phyloP scores from a whole-genome alignment of 2,113 vertebrate genomes.

The Bolborhynchus lineola region DNA sequence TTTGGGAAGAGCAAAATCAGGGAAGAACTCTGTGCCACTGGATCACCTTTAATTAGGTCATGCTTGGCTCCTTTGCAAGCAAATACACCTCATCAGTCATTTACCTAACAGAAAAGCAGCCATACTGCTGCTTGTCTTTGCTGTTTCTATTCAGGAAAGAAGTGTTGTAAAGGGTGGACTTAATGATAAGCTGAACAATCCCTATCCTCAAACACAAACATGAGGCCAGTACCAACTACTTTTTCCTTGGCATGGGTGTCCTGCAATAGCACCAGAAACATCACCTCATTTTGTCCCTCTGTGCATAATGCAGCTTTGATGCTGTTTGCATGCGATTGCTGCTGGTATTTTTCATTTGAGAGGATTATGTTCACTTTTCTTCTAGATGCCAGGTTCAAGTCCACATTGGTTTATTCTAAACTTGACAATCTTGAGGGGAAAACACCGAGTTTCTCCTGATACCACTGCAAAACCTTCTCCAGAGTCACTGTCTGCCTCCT shows the following conservation, averaged over 20 bases:
- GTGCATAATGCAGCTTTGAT: accelerated
- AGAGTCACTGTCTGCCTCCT: not conserved
- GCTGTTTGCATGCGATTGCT: not conserved
- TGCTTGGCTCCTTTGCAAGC: not conserved
- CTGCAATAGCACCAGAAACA: not conserved
- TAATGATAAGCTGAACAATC: not conserved
- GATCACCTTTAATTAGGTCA: not conserved
- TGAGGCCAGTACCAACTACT: not conserved
- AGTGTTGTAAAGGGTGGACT: not conserved
- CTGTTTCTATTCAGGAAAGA: not conserved
- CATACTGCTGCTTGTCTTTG: not conserved
- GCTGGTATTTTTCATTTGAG: not conserved
- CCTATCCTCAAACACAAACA: not conserved
- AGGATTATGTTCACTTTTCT: not conserved
- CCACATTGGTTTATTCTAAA: not conserved
- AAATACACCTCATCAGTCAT: not conserved
- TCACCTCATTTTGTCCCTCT: not conserved
- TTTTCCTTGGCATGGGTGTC: not conserved
- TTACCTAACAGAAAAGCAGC: not conserved
- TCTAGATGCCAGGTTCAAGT: not conserved
- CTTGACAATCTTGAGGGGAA: not conserved
- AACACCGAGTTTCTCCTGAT: not conserved
- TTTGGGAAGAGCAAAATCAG: not conserved
- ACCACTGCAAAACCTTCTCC: not conserved
- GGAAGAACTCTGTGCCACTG: not conserved